Conservation (phyloP, 2,888 invertebrate species). For the Caenorhabditis sp. region DNA sequence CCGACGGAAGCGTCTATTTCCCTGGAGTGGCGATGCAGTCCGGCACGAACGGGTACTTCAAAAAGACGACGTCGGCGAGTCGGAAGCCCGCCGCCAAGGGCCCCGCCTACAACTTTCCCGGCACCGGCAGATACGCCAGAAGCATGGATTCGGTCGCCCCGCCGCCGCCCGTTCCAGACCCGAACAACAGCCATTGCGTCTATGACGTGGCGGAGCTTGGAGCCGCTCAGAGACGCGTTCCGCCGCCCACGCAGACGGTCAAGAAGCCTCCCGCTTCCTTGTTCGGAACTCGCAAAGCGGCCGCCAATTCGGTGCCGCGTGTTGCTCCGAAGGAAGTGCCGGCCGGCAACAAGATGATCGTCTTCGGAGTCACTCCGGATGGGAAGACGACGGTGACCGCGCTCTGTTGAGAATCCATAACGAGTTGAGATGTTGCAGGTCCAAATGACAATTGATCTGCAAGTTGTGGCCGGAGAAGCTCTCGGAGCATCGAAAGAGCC, state of each 20-base stretch:
- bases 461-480: slow-evolving; percentile 46
- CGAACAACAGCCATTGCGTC: slow-evolving; percentile 13
- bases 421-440: slow-evolving; percentile 5
- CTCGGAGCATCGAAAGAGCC: slow-evolving; percentile 19
- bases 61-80: background rate
- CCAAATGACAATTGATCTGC: slow-evolving; percentile 53
- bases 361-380: slow-evolving; percentile 47
- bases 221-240: slow-evolving; percentile 22
- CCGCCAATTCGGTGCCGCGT: background rate
- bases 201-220: slow-evolving; percentile 37
- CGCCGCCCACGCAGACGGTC: background rate
- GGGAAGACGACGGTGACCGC: slow-evolving; percentile 44
- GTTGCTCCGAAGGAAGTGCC: background rate
- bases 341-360: slow-evolving; percentile 28
- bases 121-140: slow-evolving; percentile 30
- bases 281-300: slow-evolving; percentile 13
- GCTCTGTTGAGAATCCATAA: background rate
- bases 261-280: slow-evolving; percentile 2
- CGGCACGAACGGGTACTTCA: background rate
- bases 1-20: slow-evolving; percentile 14
- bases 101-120: slow-evolving; percentile 33
- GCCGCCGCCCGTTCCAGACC: background rate
- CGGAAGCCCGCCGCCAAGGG: no score
- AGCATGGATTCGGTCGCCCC: slow-evolving; percentile 21
- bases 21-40: slow-evolving; percentile 7